Evolutionary conservation across 1,140 invertebrate species (phyloP).

Genomic region (Drosophila aff.): DNA sequence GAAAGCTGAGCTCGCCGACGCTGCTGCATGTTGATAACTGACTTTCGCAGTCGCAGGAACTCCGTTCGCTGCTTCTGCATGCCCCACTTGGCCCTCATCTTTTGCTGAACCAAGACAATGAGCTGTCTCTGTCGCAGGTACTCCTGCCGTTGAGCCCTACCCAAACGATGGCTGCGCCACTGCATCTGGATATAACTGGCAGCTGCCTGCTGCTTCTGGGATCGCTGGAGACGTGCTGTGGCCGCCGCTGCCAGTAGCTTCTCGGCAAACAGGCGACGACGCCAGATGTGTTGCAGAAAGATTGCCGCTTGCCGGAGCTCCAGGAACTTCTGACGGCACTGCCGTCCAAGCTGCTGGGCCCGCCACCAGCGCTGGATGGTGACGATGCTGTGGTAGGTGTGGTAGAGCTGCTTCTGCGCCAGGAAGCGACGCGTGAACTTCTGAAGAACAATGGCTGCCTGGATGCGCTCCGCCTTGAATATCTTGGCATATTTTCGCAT

Average conservation of each 20-base stretch:
- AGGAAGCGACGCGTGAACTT: conserved; percentile 86
- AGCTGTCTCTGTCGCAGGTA: conserved; percentile 41
- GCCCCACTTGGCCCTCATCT: conserved; percentile 69
- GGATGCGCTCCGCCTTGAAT: conserved; percentile 72
- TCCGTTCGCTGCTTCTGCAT: conserved; percentile 37
- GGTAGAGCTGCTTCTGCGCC: conserved; percentile 83
- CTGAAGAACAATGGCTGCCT: conserved; percentile 86
- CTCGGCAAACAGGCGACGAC: conserved; percentile 52
- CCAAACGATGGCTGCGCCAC: conserved; percentile 49
- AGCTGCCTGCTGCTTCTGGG: conserved; percentile 59
- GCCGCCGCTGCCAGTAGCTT: conserved; percentile 55
- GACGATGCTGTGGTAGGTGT: conserved; percentile 61
- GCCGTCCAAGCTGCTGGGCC: conserved; percentile 46
- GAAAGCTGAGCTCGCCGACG: conserved; percentile 84
- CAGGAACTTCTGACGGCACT: conserved; percentile 55
- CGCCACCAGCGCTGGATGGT: conserved; percentile 85
- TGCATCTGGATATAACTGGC: conserved; percentile 65
- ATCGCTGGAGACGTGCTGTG: conserved; percentile 51
- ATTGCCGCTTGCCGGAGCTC: conserved; percentile 45
- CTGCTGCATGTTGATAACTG: conserved; percentile 85
- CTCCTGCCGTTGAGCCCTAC: conserved; percentile 18
- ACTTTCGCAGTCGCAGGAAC: conserved; percentile 63
- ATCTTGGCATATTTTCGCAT: conserved; percentile 84
- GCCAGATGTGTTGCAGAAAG: conserved; percentile 68
- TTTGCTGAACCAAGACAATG: conserved; percentile 55